Conservation (phyloP, 1,140 invertebrate genomes). For the Drosophila setifemur region DNA sequence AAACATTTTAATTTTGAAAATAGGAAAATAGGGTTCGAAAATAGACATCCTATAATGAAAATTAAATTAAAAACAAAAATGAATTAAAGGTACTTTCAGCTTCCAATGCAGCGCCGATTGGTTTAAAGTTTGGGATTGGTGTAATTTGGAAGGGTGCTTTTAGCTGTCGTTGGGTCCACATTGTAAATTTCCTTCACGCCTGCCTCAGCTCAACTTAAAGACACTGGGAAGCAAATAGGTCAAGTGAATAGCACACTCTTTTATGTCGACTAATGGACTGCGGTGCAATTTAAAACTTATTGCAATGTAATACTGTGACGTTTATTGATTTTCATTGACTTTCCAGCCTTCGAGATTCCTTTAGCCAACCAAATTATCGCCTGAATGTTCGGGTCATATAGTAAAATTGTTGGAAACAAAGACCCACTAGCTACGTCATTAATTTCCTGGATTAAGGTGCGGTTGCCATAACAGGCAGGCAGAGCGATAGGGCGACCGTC, state of each 20-base stretch:
- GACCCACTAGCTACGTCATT: background rate
- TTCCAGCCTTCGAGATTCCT: no score
- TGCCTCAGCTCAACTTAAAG: background rate
- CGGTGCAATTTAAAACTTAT: background rate
- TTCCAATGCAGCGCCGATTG: no score
- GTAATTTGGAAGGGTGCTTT: background rate
- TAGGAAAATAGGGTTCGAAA: no score
- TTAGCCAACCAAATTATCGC: no score
- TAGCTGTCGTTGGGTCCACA: no score
- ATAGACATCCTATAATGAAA: no score
- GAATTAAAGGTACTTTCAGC: no score
- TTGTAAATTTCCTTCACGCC: background rate
- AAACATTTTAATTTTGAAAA: no score
- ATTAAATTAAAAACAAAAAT: no score
- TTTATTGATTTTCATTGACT: background rate
- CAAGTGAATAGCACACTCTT: background rate
- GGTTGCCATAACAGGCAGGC: background rate
- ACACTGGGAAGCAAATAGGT: background rate
- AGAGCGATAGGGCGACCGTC: background rate
- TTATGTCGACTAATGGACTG: background rate
- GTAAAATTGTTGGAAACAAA: no score
- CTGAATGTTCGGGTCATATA: no score
- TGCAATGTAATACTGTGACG: background rate
- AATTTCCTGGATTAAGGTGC: slow-evolving; percentile 33
- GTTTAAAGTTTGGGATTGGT: background rate